Conservation (phyloP, 2,888 invertebrate species). For the Andrena bucephala region DNA sequence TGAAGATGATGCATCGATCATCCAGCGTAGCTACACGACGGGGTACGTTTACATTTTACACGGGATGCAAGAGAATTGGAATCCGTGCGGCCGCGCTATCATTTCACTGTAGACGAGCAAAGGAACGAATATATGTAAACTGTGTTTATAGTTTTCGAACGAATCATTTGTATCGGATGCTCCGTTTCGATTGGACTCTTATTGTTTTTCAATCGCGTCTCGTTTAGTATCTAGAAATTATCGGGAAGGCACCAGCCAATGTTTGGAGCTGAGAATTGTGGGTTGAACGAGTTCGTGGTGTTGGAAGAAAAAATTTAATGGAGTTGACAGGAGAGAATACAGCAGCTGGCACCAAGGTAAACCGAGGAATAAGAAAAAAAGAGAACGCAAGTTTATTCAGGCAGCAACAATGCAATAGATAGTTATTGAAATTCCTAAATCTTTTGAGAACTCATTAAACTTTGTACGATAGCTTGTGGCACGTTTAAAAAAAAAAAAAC, state of each 20-base stretch:
- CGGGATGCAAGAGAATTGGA: conserved; percentile 6
- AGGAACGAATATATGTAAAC: neutral
- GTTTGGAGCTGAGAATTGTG: neutral
- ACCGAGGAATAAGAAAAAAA: conserved; percentile 14
- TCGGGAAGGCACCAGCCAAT: neutral
- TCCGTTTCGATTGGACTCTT: neutral
- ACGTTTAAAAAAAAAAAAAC: conserved; percentile 30
- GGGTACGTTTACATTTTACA: neutral
- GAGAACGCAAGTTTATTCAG: conserved; percentile 49
- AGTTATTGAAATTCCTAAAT: conserved; percentile 69
- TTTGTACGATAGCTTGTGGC: conserved; percentile 59
- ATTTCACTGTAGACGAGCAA: neutral
- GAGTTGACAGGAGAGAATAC: neutral
- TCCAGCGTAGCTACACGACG: neutral
- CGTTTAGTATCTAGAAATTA: neutral
- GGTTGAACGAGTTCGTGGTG: neutral
- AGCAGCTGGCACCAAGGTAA: conserved; percentile 15
- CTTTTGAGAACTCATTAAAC: conserved; percentile 63
- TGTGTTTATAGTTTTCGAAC: neutral
- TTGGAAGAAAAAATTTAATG: too few relatives aligned
- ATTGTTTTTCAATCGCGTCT: neutral
- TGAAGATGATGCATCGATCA: neutral
- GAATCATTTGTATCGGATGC: conserved; percentile 1
- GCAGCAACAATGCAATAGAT: conserved; percentile 76
- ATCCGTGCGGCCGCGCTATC: neutral